Evolutionary conservation across 2,797 vertebrate genomes (phyloP).

Genomic region (Crypturellus tataupa): DNA sequence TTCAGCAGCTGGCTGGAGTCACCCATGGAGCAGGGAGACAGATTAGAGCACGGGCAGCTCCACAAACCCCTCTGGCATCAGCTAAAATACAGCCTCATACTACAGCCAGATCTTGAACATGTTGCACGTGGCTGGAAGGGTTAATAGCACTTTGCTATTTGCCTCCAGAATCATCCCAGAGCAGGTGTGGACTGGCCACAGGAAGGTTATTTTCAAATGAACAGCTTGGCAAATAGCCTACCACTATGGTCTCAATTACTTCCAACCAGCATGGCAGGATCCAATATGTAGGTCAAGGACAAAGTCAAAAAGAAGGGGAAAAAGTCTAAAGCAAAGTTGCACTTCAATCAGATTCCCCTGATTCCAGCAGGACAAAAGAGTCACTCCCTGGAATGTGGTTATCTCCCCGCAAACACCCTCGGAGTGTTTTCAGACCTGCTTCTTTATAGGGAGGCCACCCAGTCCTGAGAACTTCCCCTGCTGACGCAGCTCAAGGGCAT

Average conservation of each 20-base stretch:
- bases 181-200: constrained; percentile 53
- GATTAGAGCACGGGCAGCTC: rapidly evolving
- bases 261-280: constrained; percentile 55
- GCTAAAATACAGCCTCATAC: not conserved
- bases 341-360: constrained; percentile 65
- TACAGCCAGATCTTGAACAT: not conserved
- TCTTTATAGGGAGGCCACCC: not conserved
- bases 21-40: rapidly evolving
- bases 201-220: constrained; percentile 70
- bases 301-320: constrained; percentile 71
- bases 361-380: constrained; percentile 68
- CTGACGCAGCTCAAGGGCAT: not conserved
- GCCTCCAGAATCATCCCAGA: constrained; percentile 28
- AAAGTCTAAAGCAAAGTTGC: constrained; percentile 41
- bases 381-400: constrained; percentile 63
- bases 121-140: not conserved
- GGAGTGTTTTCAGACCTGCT: not conserved
- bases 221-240: constrained; percentile 72
- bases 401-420: constrained; percentile 56
- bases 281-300: constrained; percentile 73
- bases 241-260: constrained; percentile 57
- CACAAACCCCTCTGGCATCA: not conserved
- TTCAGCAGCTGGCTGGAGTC: not conserved
- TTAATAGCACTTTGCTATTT: constrained; percentile 9
- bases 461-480: constrained; percentile 21